These are phyloP conservation scores for Rhinopithecus roxellana DNA, from an alignment of 2,113 vertebrate species.

Conservation along the genomic window DNA sequence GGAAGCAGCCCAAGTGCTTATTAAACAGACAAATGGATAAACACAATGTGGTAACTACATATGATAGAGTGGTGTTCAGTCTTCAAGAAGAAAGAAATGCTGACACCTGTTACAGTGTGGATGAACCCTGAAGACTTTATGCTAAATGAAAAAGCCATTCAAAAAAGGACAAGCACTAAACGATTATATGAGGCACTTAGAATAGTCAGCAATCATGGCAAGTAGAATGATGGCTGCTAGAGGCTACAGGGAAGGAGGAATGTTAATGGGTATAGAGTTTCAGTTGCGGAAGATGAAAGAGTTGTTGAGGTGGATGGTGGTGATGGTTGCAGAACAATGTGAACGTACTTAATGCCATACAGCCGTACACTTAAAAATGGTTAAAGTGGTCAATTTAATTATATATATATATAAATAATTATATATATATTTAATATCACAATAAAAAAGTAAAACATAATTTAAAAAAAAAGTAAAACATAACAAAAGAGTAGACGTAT, in stretches of 20 bases:
- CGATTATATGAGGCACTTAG: background rate
- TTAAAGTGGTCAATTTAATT: background rate
- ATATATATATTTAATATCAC: background rate
- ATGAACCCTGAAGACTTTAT: background rate
- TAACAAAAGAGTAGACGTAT: accelerated
- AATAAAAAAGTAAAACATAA: too few relatives aligned
- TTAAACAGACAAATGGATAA: too few relatives aligned
- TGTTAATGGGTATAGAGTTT: background rate
- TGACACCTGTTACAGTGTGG: background rate
- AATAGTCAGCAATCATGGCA: background rate
- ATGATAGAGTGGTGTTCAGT: accelerated
- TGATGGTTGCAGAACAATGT: accelerated
- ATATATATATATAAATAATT: background rate
- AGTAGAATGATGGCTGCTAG: background rate
- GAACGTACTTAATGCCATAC: background rate
- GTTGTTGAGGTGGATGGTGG: background rate
- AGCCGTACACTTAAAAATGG: background rate
- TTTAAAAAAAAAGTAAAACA: background rate
- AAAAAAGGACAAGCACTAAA: background rate
- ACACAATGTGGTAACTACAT: accelerated
- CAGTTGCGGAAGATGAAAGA: background rate
- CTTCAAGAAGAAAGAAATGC: background rate
- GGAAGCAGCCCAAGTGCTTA: too few relatives aligned
- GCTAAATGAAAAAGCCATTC: background rate
- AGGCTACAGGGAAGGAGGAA: accelerated